Evolutionary conservation across 92 coral and sea anemone species (phyloP).

Genomic region (Parazoanthus atlanticus): DNA sequence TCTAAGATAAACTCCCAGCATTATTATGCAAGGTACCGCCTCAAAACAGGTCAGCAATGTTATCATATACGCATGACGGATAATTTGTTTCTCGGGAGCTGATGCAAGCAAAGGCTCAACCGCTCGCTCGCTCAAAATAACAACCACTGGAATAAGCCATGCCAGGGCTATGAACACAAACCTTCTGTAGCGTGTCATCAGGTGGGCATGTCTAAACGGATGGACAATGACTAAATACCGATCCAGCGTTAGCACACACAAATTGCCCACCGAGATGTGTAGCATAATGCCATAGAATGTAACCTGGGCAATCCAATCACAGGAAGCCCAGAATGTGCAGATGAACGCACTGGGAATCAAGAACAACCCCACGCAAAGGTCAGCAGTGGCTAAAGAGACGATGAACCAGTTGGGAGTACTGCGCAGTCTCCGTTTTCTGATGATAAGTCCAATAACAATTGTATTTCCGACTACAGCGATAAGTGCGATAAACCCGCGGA

Average conservation of each 20-base stretch:
- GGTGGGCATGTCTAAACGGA: conserved; percentile 58
- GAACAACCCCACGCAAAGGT: conserved; percentile 67
- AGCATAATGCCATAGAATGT: conserved; percentile 67
- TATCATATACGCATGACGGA: background rate
- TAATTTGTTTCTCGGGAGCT: background rate
- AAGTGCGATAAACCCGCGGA: conserved; percentile 58
- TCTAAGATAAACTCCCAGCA: conserved; percentile 4
- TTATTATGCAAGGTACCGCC: conserved; percentile 7
- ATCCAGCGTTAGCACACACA: conserved; percentile 69
- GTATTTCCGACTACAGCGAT: conserved; percentile 72
- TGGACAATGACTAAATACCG: conserved; percentile 67
- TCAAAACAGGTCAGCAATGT: background rate
- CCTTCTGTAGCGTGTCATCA: conserved; percentile 53
- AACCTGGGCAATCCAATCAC: conserved; percentile 48
- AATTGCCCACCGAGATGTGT: conserved; percentile 62
- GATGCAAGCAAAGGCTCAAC: background rate
- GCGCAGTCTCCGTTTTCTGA: conserved; percentile 53
- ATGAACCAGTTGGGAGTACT: conserved; percentile 72
- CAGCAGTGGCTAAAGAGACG: conserved; percentile 74
- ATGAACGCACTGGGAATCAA: conserved; percentile 69
- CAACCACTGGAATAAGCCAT: conserved; percentile 60
- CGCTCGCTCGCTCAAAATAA: background rate
- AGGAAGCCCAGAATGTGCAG: conserved; percentile 52
- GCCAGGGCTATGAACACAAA: conserved; percentile 48
- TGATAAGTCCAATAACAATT: conserved; percentile 60